These are phyloP conservation scores for Trematocara nigrifrons DNA, from an alignment of 2,113 vertebrate genomes.

Conservation along the genomic window DNA sequence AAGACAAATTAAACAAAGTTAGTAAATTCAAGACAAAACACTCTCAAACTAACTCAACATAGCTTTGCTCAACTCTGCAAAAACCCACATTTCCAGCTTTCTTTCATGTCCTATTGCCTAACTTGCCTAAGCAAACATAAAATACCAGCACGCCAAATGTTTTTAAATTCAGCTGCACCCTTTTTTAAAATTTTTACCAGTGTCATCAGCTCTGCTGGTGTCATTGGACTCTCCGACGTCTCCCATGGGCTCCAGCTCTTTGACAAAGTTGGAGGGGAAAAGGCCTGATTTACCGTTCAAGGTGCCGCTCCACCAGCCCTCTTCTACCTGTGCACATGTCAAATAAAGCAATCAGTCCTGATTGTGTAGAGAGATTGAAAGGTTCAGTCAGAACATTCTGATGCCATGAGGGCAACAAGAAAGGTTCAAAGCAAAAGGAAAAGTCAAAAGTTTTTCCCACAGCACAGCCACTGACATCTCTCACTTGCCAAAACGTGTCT, in stretches of 20 bases:
- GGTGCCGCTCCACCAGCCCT: constrained; percentile 93
- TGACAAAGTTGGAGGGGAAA: constrained; percentile 95
- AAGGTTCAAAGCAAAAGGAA: neutral
- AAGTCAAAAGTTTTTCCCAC: neutral
- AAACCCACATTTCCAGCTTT: neutral
- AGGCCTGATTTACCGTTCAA: constrained; percentile 82
- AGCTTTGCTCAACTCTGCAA: neutral
- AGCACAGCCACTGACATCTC: neutral
- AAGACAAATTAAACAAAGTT: neutral
- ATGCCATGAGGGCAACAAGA: neutral
- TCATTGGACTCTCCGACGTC: constrained; percentile 81
- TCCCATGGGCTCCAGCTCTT: constrained; percentile 79
- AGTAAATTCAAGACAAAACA: neutral
- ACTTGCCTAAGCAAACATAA: neutral
- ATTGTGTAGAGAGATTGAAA: neutral
- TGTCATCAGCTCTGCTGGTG: constrained; percentile 68
- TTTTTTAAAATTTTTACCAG: constrained; percentile 63
- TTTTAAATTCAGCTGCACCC: neutral
- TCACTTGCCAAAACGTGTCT: neutral
- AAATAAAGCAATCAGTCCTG: neutral
- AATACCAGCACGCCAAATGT: neutral
- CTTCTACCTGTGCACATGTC: constrained; percentile 80
- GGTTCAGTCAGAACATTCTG: neutral
- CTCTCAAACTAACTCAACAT: neutral
- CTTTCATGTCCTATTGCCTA: neutral